Conservation (phyloP, 2,888 invertebrate species). For the Drosophila parthenogenetica region DNA sequence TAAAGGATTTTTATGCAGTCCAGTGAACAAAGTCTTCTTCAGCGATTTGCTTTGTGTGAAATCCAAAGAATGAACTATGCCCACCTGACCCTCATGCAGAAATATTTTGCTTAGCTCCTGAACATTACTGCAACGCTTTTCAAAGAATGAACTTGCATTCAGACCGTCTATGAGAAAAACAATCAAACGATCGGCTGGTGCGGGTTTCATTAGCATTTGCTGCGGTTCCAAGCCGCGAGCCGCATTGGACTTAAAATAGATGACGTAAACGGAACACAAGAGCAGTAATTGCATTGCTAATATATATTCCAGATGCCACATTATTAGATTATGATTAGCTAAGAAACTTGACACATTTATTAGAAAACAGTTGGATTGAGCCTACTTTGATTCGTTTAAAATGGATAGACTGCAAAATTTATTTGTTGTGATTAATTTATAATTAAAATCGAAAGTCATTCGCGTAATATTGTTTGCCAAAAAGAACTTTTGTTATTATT, state of each 20-base stretch:
- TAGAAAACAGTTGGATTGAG: neutral
- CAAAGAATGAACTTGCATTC: constrained; percentile 92
- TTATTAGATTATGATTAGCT: constrained; percentile 11
- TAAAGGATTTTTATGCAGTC: constrained; percentile 97
- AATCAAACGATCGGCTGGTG: constrained; percentile 91
- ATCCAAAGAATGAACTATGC: constrained; percentile 94
- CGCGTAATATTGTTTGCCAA: neutral
- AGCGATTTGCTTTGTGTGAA: constrained; percentile 96
- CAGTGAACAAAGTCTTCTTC: constrained; percentile 94
- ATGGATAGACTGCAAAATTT: neutral
- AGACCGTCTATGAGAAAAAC: constrained; percentile 96
- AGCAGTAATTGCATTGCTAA: constrained; percentile 89
- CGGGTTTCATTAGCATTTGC: constrained; percentile 17
- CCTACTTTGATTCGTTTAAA: constrained; percentile 1
- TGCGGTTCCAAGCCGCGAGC: constrained; percentile 85
- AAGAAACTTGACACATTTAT: neutral
- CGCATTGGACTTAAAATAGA: constrained; percentile 95
- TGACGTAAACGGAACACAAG: constrained; percentile 93
- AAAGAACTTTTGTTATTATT: too few species aligned
- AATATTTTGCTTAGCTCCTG: constrained; percentile 76
- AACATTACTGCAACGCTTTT: constrained; percentile 71
- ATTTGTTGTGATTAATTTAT: neutral
- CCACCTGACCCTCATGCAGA: constrained; percentile 85
- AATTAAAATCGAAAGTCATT: neutral
- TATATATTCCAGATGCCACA: constrained; percentile 28